A percentile compares a stretch with the other conserved stretches of the same genome.
Evolutionary conservation across 2,797 vertebrate species (phyloP).

Genomic region (Acrossocheilus wenchowensis): DNA sequence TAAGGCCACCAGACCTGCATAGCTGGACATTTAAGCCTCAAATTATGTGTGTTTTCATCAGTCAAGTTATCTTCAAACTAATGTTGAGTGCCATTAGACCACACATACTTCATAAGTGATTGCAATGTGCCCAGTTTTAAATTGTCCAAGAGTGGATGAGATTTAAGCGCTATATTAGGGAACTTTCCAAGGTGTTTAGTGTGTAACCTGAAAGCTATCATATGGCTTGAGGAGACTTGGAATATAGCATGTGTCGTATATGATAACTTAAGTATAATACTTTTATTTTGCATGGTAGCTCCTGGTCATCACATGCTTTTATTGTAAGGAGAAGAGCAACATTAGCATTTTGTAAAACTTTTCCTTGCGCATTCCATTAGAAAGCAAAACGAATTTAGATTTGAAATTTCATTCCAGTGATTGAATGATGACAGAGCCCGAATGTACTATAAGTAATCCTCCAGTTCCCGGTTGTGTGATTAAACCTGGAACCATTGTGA

Average conservation of each 20-base stretch:
- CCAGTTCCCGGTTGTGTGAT: neutral
- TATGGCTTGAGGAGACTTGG: neutral
- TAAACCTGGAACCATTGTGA: neutral
- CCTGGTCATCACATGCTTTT: neutral
- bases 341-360: neutral
- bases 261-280: neutral
- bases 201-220: neutral
- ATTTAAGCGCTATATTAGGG: neutral
- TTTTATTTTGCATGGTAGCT: neutral
- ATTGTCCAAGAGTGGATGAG: neutral
- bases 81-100: neutral
- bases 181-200: neutral
- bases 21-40: neutral
- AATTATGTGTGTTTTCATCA: neutral
- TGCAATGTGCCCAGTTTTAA: neutral
- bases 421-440: neutral
- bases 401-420: neutral
- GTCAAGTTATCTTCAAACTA: neutral
- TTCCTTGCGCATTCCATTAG: too few species aligned
- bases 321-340: neutral
- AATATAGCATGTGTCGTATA: neutral
- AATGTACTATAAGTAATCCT: neutral
- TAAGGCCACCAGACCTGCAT: neutral
- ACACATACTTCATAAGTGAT: neutral
- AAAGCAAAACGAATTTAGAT: neutral